A percentile compares a stretch with the other conserved stretches of the same genome.
Conservation (phyloP, 2,797 vertebrate species). For the Nannoperca obscura region DNA sequence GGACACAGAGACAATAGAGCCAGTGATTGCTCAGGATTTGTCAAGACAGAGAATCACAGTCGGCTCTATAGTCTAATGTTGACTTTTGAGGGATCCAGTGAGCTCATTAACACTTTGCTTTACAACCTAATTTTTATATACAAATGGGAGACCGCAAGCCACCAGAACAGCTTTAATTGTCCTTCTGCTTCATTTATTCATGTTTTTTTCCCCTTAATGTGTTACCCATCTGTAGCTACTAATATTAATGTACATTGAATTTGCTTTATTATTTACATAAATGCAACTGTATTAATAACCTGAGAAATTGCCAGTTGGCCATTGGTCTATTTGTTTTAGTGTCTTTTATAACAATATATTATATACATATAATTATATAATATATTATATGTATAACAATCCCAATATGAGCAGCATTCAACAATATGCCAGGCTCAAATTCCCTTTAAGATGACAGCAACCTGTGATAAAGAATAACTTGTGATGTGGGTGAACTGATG, state of each 20-base stretch:
- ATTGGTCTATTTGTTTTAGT: background rate
- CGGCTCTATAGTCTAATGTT: background rate
- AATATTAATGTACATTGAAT: background rate
- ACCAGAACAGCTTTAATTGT: background rate
- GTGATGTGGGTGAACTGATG: background rate
- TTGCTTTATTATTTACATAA: background rate
- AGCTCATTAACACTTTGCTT: conserved; percentile 1
- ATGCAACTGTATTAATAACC: background rate
- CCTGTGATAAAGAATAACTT: conserved; percentile 18
- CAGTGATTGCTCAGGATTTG: background rate
- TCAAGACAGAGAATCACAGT: background rate
- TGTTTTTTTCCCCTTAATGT: background rate
- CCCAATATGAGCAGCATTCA: conserved; percentile 1
- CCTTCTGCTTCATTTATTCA: background rate
- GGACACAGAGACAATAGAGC: background rate
- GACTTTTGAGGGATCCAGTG: background rate
- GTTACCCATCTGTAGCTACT: background rate
- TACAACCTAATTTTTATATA: conserved; percentile 5
- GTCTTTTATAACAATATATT: background rate
- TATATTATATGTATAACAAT: background rate
- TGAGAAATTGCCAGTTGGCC: background rate
- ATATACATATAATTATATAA: no score
- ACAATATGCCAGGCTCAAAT: conserved; percentile 17
- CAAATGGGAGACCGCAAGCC: background rate
- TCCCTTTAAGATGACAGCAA: conserved; percentile 28